Evolutionary conservation across 2,797 vertebrate species (phyloP).

Genomic region (Fistularia commersonii): DNA sequence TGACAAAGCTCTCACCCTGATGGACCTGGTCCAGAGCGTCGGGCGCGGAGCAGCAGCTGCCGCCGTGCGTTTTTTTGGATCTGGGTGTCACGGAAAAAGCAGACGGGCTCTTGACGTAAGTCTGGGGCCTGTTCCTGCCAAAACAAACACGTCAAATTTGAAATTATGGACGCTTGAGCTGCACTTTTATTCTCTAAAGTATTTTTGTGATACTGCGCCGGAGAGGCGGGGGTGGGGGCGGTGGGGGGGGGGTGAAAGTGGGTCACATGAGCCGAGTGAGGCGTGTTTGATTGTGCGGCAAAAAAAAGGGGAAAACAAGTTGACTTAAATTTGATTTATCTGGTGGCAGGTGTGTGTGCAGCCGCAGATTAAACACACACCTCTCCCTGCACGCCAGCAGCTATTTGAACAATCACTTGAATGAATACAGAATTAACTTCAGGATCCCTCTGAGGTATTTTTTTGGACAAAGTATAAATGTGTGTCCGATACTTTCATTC

Average conservation of each 20-base stretch:
- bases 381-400: too few relatives aligned
- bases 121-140: conserved; percentile 1
- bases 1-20: too few relatives aligned
- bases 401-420: too few relatives aligned
- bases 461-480: too few relatives aligned
- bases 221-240: conserved; percentile 1
- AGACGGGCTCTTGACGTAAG: conserved; percentile 37
- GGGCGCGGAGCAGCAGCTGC: conserved; percentile 8
- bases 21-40: neutral
- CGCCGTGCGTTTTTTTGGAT: neutral
- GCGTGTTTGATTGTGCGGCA: neutral
- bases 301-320: too few relatives aligned
- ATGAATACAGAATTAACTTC: too few relatives aligned
- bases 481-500: too few relatives aligned
- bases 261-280: neutral
- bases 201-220: neutral
- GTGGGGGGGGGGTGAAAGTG: too few relatives aligned
- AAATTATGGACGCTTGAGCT: conserved; percentile 8
- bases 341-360: too few relatives aligned
- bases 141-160: conserved; percentile 24
- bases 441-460: too few relatives aligned
- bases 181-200: neutral
- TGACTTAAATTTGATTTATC: too few relatives aligned
- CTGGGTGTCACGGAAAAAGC: conserved; percentile 16
- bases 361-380: too few relatives aligned